These are phyloP conservation scores for Drosophila arizonae DNA, from an alignment of 1,140 invertebrate genomes.

Conservation along the genomic window DNA sequence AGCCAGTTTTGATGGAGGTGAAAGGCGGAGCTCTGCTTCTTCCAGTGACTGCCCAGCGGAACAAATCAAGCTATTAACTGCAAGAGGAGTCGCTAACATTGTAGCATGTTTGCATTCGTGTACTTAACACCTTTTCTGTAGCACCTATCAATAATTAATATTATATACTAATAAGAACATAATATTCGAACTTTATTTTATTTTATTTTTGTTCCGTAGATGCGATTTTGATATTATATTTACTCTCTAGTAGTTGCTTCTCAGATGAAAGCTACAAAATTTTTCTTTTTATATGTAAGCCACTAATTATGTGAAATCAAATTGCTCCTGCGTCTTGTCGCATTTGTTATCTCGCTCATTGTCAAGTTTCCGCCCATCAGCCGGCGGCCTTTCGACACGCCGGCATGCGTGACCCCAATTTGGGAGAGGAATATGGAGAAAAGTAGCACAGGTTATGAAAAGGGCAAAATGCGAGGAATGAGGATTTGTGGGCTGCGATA, in stretches of 20 bases:
- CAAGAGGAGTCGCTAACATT: conserved; percentile 13
- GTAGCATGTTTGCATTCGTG: background rate
- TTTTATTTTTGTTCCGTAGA: too few species aligned
- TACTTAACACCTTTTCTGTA: background rate
- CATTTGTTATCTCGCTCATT: conserved; percentile 5
- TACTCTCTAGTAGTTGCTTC: too few species aligned
- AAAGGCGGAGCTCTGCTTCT: conserved; percentile 13
- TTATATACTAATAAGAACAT: too few species aligned
- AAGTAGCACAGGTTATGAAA: conserved; percentile 52
- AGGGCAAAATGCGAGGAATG: conserved; percentile 46
- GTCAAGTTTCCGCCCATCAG: background rate
- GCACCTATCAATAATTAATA: too few species aligned
- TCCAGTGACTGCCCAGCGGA: conserved; percentile 9
- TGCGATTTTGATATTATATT: too few species aligned
- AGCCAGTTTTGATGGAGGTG: conserved; percentile 2
- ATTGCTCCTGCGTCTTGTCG: conserved; percentile 16
- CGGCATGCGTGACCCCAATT: conserved; percentile 74
- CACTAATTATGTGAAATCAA: conserved; percentile 33
- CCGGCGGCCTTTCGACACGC: conserved; percentile 41
- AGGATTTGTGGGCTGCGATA: conserved; percentile 68
- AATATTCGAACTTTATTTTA: too few species aligned
- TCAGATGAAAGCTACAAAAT: background rate
- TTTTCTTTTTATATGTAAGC: background rate
- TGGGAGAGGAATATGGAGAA: conserved; percentile 15
- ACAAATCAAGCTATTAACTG: conserved; percentile 20